Percentiles rank a stretch among this genome's conserved stretches.
These are phyloP conservation scores for Paratilapia polleni DNA, from an alignment of 2,113 vertebrate genomes.

Conservation along the genomic window DNA sequence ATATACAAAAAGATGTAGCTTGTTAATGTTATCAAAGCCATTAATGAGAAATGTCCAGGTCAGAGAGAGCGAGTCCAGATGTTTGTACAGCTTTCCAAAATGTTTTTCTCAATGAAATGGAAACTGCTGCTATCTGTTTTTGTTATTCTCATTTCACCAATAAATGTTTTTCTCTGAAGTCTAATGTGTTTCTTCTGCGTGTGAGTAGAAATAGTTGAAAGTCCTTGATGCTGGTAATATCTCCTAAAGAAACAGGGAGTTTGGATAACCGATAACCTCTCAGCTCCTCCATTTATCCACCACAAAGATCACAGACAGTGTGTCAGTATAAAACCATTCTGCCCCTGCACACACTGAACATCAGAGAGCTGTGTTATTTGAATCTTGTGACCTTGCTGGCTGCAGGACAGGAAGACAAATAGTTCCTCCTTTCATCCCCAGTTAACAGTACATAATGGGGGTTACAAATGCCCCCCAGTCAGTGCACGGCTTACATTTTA, in stretches of 20 bases:
- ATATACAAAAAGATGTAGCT: constrained; percentile 15
- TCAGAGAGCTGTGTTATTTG: not conserved
- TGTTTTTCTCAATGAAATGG: not conserved
- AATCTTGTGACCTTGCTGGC: constrained; percentile 33
- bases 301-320: not conserved
- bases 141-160: constrained; percentile 44
- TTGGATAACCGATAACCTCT: not conserved
- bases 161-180: constrained; percentile 55
- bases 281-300: not conserved
- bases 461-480: not conserved
- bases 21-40: constrained; percentile 17
- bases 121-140: not conserved
- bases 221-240: not conserved
- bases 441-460: not conserved
- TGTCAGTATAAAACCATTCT: rapidly evolving
- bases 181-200: not conserved
- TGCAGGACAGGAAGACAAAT: constrained; percentile 30
- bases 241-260: not conserved
- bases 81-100: constrained; percentile 11
- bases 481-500: not conserved
- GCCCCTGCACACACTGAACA: not conserved
- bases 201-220: not conserved
- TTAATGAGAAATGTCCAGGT: not conserved
- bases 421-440: not conserved
- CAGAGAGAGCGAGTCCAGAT: not conserved